Percentiles rank a stretch among this genome's conserved stretches.
Conservation (phyloP, 1,140 invertebrate species). For the Penaeus chinensis region DNA sequence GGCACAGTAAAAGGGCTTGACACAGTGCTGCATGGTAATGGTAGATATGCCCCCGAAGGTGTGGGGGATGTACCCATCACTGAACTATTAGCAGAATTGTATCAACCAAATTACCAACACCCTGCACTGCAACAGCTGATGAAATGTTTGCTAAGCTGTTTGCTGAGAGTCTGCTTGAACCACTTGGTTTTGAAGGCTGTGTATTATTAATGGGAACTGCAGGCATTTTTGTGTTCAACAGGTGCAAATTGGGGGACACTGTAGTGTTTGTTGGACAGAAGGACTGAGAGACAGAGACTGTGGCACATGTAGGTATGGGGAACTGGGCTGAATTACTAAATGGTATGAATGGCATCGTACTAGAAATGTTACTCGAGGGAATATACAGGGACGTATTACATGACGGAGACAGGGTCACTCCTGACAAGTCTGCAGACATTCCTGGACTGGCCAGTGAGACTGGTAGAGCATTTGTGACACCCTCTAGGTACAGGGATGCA, state of each 20-base stretch:
- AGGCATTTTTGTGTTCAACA: no score
- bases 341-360: slow-evolving; percentile 14
- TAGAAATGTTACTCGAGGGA: slow-evolving; percentile 24
- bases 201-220: slow-evolving; percentile 3
- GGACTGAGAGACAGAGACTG: slow-evolving; percentile 6
- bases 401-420: neutral
- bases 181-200: slow-evolving; percentile 8
- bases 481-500: slow-evolving; percentile 2
- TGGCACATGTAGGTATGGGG: slow-evolving; percentile 14
- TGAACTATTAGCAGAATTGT: no score
- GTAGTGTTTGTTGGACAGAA: neutral
- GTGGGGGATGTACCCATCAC: no score
- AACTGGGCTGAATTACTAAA: neutral
- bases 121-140: no score
- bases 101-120: no score
- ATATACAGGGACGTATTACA: slow-evolving; percentile 1
- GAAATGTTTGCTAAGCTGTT: no score
- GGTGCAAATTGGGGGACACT: slow-evolving; percentile 14
- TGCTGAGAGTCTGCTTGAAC: no score
- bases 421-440: neutral
- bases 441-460: slow-evolving; percentile 9
- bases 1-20: no score
- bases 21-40: no score
- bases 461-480: slow-evolving; percentile 13
- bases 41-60: no score